Base-by-base conservation (phyloP, 2,113 vertebrate genomes). In the Pterocles orientalis region DNA sequence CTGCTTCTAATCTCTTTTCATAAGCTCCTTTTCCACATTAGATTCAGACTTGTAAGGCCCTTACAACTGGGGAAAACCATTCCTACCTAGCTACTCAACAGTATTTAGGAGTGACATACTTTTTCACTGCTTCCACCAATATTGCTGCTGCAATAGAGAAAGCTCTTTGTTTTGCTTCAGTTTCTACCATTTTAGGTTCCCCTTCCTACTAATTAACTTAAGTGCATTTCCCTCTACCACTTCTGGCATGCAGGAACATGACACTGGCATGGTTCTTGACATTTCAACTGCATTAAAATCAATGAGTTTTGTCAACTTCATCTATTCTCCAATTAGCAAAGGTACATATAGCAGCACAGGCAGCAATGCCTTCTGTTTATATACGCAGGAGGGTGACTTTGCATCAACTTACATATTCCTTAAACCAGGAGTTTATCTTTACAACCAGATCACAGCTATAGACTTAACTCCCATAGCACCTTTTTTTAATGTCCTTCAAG, bases 181-280 rank as follows among this genome's bases (percentile, higher is more conserved):
- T 88, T 96, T 89, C 83, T 88, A 91, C 58, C 62, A 54, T 88
- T 94, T 94, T 69, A 91, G 73, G 61, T 94, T 90, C 50, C 66
- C 71, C 65, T 84, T 91, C 62, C 61, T 72, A 85, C 81, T 79
- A 96, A 96, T 96, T 92, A 97, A 88, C 57, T 95, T 88, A 89
- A 96, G 90, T 94, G 92, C 90, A 81, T 84, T 92, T 86, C 61
- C 65, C 70, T 93, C 61, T 84, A 82, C 70, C 29, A 85, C 82
- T 95, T 82, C 91, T 96, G 94, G 92, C 96, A 86, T 78, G 70
- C 81, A 79, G 88, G 73, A 96, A 94, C 91, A 94, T 76, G 70
- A 96, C 90, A 93, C 61, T 88, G 80, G 86, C 83, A 16, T 77
- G 83, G 91, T 82, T 86, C 95, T 93, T 93, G 70, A 95, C 91